Evolutionary conservation across 1,140 invertebrate genomes (phyloP).

Genomic region (Brachionus manjavacas): DNA sequence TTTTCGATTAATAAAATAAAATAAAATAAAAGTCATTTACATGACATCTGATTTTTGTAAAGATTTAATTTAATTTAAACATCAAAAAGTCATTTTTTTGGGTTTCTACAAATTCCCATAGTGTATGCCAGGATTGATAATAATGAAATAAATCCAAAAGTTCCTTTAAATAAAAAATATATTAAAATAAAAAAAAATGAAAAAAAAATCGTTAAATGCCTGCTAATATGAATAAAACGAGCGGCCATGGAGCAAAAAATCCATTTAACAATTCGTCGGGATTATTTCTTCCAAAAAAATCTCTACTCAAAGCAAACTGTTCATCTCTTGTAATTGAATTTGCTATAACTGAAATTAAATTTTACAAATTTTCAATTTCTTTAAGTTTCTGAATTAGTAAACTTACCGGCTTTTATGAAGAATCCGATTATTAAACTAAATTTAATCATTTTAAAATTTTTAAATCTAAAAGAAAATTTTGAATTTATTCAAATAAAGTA

Average conservation of each 20-base stretch:
- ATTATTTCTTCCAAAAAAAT: neutral
- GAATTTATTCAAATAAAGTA: too few relatives aligned
- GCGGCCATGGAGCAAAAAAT: conserved; percentile 11
- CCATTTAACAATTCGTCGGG: neutral
- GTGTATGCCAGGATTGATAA: neutral
- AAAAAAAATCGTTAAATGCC: neutral
- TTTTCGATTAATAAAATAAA: too few relatives aligned
- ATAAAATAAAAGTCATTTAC: neutral
- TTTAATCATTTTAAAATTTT: too few relatives aligned
- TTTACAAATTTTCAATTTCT: too few relatives aligned
- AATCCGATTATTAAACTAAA: too few relatives aligned
- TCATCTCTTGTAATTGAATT: neutral
- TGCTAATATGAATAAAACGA: neutral
- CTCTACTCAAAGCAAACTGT: neutral
- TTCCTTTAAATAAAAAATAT: neutral
- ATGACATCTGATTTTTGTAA: neutral
- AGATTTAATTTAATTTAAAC: neutral
- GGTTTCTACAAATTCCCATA: neutral
- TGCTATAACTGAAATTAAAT: neutral
- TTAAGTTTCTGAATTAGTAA: too few relatives aligned
- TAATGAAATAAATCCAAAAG: neutral
- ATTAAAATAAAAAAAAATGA: neutral
- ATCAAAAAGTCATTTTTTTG: neutral
- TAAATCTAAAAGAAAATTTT: too few relatives aligned
- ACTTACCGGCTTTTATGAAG: too few relatives aligned